A percentile compares a stretch with the other conserved stretches of the same genome.
Evolutionary conservation across 2,888 invertebrate genomes (phyloP).

Genomic region (Pammene fasciana): DNA sequence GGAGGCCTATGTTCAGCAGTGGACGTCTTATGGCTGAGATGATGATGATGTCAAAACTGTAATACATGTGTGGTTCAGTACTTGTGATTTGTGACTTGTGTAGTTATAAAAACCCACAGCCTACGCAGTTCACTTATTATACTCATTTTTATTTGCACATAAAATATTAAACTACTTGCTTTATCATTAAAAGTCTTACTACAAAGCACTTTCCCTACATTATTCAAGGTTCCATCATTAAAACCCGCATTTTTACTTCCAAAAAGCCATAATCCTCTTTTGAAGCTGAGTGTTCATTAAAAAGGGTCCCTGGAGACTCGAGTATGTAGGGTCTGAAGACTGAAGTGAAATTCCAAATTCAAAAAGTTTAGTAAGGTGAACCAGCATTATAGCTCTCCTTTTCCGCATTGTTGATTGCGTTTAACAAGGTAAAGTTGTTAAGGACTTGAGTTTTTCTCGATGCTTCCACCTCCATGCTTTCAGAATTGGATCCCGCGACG

Average conservation of each 20-base stretch:
- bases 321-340: constrained; percentile 19
- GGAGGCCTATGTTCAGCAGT: too few relatives aligned
- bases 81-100: too few relatives aligned
- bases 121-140: not conserved
- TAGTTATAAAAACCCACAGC: not conserved
- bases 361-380: not conserved
- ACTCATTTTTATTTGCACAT: not conserved
- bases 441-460: not conserved
- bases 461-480: too few relatives aligned
- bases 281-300: constrained; percentile 41
- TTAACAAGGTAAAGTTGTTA: too few relatives aligned
- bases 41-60: too few relatives aligned
- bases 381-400: not conserved
- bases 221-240: constrained; percentile 32
- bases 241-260: constrained; percentile 25
- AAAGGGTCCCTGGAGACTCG: constrained; percentile 29
- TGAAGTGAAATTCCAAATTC: not conserved
- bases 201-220: constrained; percentile 21
- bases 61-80: too few relatives aligned
- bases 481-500: too few relatives aligned
- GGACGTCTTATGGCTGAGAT: too few relatives aligned
- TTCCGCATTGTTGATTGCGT: not conserved
- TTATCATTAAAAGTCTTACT: not conserved
- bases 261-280: constrained; percentile 31
- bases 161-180: not conserved